Base-by-base conservation (phyloP, 2,888 invertebrate species). In the Tachina grossa region DNA sequence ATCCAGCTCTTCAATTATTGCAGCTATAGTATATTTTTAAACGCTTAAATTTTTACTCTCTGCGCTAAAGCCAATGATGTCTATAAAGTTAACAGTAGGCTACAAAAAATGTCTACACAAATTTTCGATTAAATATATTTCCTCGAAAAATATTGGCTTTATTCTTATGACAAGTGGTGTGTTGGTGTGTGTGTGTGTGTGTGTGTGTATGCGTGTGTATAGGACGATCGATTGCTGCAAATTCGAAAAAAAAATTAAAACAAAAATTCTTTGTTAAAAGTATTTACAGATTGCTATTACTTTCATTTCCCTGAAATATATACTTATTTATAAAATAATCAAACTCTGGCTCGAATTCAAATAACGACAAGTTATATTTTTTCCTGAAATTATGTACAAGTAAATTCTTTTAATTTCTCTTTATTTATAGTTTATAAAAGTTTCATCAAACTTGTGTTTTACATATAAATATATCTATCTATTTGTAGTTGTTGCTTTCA, bases 241-340 rank as follows among this genome's bases (percentile, higher is more conserved):
- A 57, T 16, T 55, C 0, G n/a, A 47, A 31, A 31, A 41, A 45
- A n/a, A 10, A 43, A 49, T 51, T 22, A 43, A 43, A 16, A 11
- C 31, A 43, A 16, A 51, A 43, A 63, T 14, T 51, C 19, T 47
- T 57, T 59, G 51, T 19, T 43, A 55, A 53, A 55, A 51, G 59
- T 14, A 71, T 69, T 65, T 75, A 63, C 79, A n/a, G 2, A n/a
- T 55, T 66, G 76, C 66, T 84, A 81, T 77, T 72, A 80, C 72
- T 84, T 84, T 80, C 80, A 75, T 84, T 78, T 68, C 53, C 63
- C 61, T 45, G 69, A 63, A 76, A 39, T 31, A 31, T 31, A 31
- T 31, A 31, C 31, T 31, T 31, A 31, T 31, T 31, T 31, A 53
- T 51, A 53, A 45, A 76, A 69, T 41, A 57, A 10, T 39, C n/a